Base-by-base conservation (phyloP, 64 coral and sea anemone species). In the Stichodactyla helianthus region DNA sequence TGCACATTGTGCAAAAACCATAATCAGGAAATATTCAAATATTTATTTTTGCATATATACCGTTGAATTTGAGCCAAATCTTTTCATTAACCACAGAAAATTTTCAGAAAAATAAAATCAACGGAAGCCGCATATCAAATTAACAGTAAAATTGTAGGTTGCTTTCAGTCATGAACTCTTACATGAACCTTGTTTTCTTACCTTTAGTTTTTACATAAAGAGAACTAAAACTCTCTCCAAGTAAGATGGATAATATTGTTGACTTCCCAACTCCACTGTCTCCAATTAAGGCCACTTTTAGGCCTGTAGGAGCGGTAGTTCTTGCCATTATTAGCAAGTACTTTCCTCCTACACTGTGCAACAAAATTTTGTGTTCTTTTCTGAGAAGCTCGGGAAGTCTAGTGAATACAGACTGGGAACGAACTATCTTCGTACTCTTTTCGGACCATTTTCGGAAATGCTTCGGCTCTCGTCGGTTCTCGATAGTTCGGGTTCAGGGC, bases 251-350 rank as follows among this genome's bases (percentile, higher is more conserved):
- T 6, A 84, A 31, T 60, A 84, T 84, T 10, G 83, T 60, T 23
- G 83, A 84, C 23, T 84, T 84, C 25, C 83, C 83, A 18, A 84
- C 83, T 60, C 55, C 55, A 62, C 83, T 22, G 55, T 84, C 83
- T 44, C 83, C 83, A 12, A 84, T 51, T 25, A 84, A 60, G 59
- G 83, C 83, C 6, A 84, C 59, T 63, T 84, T 84, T 14, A 60
- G 13, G 25, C 83, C 83, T 28, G 17, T 25, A 56, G 25, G 9
- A 27, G 83, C 3, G 6, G 9, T 6, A 19, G 27, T 57, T 35
- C 26, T 7, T 20, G 55, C 53, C 83, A 84, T 84, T 17, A 81
- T 54, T 20, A 26, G 12, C 7, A 8, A 22, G 17, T 0, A 5
- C n/a, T 10, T 68, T 68, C n/a, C 17, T 68, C 19, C 19, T 19